phyloP scores from a whole-genome alignment of 2,888 invertebrate genomes.

The Asteroscopus sphinx region DNA sequence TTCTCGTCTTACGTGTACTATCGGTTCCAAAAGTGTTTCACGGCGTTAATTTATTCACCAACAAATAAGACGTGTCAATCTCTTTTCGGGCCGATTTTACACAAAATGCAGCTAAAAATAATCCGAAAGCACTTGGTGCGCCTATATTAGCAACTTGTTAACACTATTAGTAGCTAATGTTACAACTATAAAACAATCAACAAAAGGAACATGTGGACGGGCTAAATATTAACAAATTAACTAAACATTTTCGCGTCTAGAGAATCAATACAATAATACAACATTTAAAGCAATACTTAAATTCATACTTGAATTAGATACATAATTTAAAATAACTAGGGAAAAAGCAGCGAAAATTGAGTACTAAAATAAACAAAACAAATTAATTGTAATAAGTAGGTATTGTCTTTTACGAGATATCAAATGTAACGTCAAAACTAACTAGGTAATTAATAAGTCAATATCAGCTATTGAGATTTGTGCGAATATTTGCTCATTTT shows the following conservation, averaged over 20 bases:
- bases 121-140: constrained; percentile 66
- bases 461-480: constrained; percentile 58
- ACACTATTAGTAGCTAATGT: constrained; percentile 61
- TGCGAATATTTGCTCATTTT: constrained; percentile 56
- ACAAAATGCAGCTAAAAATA: constrained; percentile 52
- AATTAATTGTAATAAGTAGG: background rate
- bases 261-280: constrained; percentile 16
- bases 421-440: constrained; percentile 17
- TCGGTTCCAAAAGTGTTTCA: constrained; percentile 49
- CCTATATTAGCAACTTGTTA: constrained; percentile 55
- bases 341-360: constrained; percentile 4
- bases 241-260: constrained; percentile 15
- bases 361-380: background rate
- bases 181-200: constrained; percentile 58
- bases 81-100: constrained; percentile 45
- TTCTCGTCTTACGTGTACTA: constrained; percentile 43
- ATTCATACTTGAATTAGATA: background rate
- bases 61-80: constrained; percentile 20
- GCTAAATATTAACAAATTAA: constrained; percentile 57
- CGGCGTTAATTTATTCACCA: constrained; percentile 24
- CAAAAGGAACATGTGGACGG: constrained; percentile 65
- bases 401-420: constrained; percentile 9
- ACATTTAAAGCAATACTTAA: constrained; percentile 15
- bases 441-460: constrained; percentile 6
- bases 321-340: background rate